phyloP scores from a whole-genome alignment of 2,113 vertebrate species.

The Lamprologus sp. region DNA sequence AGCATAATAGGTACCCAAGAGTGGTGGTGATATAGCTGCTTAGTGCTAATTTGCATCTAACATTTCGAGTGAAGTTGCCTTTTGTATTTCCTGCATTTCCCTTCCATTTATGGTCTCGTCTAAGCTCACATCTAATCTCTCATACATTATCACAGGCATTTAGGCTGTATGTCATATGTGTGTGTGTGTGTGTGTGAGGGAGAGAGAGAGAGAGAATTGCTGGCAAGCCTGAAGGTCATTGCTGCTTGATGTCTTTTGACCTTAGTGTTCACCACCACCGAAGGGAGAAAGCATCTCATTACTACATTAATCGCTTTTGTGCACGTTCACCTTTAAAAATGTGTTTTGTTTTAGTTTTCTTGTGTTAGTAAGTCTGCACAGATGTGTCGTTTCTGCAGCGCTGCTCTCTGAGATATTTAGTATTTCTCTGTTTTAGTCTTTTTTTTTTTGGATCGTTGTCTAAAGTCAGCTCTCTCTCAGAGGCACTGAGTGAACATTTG shows the following conservation, averaged over 20 bases:
- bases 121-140: neutral
- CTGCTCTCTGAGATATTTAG: neutral
- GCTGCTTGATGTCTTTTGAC: constrained; percentile 8
- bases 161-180: neutral
- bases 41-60: neutral
- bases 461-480: neutral
- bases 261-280: neutral
- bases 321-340: neutral
- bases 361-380: neutral
- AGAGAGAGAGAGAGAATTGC: neutral
- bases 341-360: neutral
- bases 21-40: neutral
- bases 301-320: neutral
- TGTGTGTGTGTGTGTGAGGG: neutral
- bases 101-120: neutral
- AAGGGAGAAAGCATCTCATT: constrained; percentile 18
- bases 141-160: neutral
- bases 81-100: neutral
- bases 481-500: neutral
- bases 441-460: neutral
- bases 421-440: neutral
- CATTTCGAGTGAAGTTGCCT: neutral
- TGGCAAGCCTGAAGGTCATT: constrained; percentile 6
- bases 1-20: neutral
- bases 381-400: neutral